Base-by-base conservation (phyloP, 92 coral and sea anemone species). In the Porites lobata region DNA sequence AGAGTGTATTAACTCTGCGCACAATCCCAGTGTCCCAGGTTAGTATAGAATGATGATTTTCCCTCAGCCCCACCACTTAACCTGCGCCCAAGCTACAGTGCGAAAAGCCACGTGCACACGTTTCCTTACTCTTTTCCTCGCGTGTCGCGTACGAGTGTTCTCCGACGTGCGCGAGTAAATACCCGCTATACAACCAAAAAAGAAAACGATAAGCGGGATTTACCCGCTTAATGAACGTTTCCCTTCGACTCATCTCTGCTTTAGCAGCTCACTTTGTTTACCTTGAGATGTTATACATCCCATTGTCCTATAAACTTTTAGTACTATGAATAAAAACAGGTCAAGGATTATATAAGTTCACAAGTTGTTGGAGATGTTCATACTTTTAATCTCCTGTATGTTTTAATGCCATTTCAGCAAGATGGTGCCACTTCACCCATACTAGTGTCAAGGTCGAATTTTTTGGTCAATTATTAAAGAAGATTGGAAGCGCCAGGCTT, bases 341-440 rank as follows among this genome's bases (percentile, higher is more conserved):
- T 12, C 74, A 69, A 69, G 32, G 11, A 69, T 26, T 71, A 71
- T 43, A 26, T 43, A 18, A 15, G 38, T 71, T 71, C 7, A 71
- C 50, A 69, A 4, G 74, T 69, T 69, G 51, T 69, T 69, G 72
- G 69, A 78, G 53, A 58, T 78, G 50, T 5, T 78, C 17, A 78
- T 14, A 58, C 68, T 21, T 62, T 61, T 29, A 58, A 61, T 78
- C 50, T 78, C 61, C 3, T 29, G 22, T 59, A 22, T 58, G 26
- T 78, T 58, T 78, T 78, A 1, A 26, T 26, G 2, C 2, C 32
- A 78, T 75, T 83, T 72, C 72, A 89, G 92, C 83, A 18, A 83
- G 47, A 82, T 89, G 88, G 87, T 81, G 82, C 80, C 91, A 88
- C 47, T 72, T 88, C 61, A 81, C 86, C 21, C 75, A 59, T 13